Evolutionary conservation across 2,797 vertebrate species (phyloP), one percentile per base, ranked within the genome.

Genomic region (Harpagifer antarcticus): DNA sequence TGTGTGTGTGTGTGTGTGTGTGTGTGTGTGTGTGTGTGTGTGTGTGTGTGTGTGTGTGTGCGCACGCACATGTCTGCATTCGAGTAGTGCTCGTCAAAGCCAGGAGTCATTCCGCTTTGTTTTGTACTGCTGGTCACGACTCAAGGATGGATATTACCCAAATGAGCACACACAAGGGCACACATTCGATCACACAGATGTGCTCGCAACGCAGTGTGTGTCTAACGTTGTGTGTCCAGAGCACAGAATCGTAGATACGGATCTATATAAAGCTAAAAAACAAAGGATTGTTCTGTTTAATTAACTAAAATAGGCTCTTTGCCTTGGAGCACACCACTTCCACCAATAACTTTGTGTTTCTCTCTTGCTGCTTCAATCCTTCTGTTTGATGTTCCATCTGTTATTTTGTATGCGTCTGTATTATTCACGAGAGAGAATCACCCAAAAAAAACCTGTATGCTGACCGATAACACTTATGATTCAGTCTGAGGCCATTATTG

Each of bases 71-170:
- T 27, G 16, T n/a, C 3, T 0, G 5, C 11, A 40, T 57, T 5
- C 43, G 17, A 45, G 13, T 65, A 61, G 40, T 27, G 55, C 55
- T 20, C 12, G 1, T 69, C 57, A 66, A 47, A 74, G 61, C 52
- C 49, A 63, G 50, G 0, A 43, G 68, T 59, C 65, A 47, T 42
- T 64, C 65, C 3, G 14, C 53, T 76, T 76, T 79, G 23, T 54
- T 53, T 71, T 74, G 66, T 65, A 64, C 62, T 43, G 57, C 17
- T 10, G 60, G 49, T 66, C 60, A 43, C 42, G 16, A 65, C 55
- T 66, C 17, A 0, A 16, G 44, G 54, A 65, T 23, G 45, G 50
- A 55, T 54, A 63, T 63, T 71, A 67, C 60, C 59, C n/a, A 50
- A 71, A 64, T 52, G 48, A 52, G 49, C 40, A 10, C 23, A 3